Conservation (phyloP, 2,113 vertebrate genomes). For the Amazona guildingii region DNA sequence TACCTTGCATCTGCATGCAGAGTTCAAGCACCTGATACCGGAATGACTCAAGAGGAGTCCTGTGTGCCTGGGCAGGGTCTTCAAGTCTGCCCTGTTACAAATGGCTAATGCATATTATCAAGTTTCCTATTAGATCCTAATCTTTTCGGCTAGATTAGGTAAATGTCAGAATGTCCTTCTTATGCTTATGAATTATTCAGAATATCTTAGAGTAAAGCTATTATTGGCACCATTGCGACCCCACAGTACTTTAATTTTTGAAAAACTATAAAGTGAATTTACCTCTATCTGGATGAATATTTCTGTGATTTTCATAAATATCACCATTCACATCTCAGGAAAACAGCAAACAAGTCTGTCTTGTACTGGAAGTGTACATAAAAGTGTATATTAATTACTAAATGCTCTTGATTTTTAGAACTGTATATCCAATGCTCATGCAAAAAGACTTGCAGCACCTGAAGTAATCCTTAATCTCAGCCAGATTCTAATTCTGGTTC, state of each 20-base stretch:
- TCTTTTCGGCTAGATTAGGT: slow-evolving; percentile 15
- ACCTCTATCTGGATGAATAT: not conserved
- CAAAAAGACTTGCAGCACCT: not conserved
- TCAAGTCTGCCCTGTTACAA: not conserved
- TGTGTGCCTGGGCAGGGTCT: not conserved
- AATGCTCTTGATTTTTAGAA: not conserved
- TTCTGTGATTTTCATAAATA: not conserved
- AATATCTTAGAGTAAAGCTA: not conserved
- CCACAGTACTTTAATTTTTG: slow-evolving; percentile 20
- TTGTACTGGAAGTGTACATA: not conserved
- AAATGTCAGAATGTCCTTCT: slow-evolving; percentile 40
- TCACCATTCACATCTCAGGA: not conserved
- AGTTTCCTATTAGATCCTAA: slow-evolving; percentile 7
- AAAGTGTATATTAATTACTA: not conserved
- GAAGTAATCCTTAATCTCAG: not conserved
- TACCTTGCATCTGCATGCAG: not conserved
- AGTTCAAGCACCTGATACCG: not conserved
- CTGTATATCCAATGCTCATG: not conserved
- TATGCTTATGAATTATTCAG: slow-evolving; percentile 44
- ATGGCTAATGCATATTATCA: not conserved
- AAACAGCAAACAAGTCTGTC: not conserved
- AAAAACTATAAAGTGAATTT: not conserved
- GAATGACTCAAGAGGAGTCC: not conserved
- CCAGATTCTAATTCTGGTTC: not conserved
- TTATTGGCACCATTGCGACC: not conserved